phyloP scores from a whole-genome alignment of 2,113 vertebrate species.

The Bucco capensis region DNA sequence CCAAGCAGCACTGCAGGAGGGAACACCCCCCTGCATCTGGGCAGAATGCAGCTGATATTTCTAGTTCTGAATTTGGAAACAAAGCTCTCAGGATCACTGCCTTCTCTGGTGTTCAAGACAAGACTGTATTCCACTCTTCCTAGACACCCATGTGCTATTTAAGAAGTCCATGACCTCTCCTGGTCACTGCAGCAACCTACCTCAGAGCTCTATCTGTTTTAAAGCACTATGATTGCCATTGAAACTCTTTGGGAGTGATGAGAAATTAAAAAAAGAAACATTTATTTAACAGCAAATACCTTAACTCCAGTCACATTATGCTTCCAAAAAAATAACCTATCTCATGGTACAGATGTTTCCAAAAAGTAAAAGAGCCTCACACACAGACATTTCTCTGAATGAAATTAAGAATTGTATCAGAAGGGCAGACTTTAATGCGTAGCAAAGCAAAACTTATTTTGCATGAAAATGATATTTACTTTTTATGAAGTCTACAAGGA shows the following conservation, averaged over 20 bases:
- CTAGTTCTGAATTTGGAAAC: not conserved
- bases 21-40: not conserved
- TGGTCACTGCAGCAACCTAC: not conserved
- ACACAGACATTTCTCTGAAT: not conserved
- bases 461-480: not conserved
- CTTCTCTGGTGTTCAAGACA: not conserved
- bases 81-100: not conserved
- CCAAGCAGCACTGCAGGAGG: not conserved
- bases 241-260: not conserved
- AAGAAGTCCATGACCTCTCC: not conserved
- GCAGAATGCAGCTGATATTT: not conserved
- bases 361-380: not conserved
- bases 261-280: slow-evolving; percentile 16
- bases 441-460: slow-evolving; percentile 39
- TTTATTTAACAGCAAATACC: slow-evolving; percentile 22
- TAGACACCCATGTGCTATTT: not conserved
- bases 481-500: slow-evolving; percentile 10
- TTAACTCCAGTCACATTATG: not conserved
- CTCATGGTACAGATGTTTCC: not conserved
- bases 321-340: not conserved
- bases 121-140: not conserved
- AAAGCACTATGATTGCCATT: not conserved
- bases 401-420: slow-evolving; percentile 2
- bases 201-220: not conserved
- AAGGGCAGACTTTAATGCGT: not conserved